These are phyloP conservation scores for Trichacis sp. DNA, from an alignment of 2,888 invertebrate genomes.

Conservation along the genomic window DNA sequence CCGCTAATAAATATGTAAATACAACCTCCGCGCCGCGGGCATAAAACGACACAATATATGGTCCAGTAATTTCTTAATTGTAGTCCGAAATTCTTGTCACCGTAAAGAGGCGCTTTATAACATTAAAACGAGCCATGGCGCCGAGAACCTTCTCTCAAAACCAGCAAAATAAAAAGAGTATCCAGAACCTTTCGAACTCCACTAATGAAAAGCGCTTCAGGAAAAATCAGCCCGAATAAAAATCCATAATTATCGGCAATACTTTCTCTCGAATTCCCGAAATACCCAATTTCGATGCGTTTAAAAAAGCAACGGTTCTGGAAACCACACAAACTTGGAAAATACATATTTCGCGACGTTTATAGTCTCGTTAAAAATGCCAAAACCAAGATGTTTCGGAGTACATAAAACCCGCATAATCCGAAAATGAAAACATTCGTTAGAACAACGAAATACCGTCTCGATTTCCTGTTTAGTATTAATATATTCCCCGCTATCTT, in stretches of 20 bases:
- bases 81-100: conserved; percentile 66
- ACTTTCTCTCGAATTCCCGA: too few relatives aligned
- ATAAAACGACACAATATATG: conserved; percentile 67
- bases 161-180: too few relatives aligned
- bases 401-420: too few relatives aligned
- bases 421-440: not conserved
- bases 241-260: not conserved
- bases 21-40: conserved; percentile 54
- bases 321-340: too few relatives aligned
- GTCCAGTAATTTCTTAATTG: conserved; percentile 68
- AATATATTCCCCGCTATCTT: conserved; percentile 43
- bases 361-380: not conserved
- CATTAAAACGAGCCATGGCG: conserved; percentile 57
- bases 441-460: conserved; percentile 26
- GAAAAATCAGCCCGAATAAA: not conserved
- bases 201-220: conserved; percentile 10
- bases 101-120: conserved; percentile 65
- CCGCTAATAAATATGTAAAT: conserved; percentile 63
- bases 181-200: too few relatives aligned
- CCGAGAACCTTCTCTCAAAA: too few relatives aligned
- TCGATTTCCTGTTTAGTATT: conserved; percentile 41
- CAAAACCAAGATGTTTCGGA: too few relatives aligned
- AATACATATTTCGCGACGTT: not conserved
- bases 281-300: not conserved
- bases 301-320: not conserved